Base-by-base conservation (phyloP, 2,113 vertebrate genomes). In the Cynocephalus volans region DNA sequence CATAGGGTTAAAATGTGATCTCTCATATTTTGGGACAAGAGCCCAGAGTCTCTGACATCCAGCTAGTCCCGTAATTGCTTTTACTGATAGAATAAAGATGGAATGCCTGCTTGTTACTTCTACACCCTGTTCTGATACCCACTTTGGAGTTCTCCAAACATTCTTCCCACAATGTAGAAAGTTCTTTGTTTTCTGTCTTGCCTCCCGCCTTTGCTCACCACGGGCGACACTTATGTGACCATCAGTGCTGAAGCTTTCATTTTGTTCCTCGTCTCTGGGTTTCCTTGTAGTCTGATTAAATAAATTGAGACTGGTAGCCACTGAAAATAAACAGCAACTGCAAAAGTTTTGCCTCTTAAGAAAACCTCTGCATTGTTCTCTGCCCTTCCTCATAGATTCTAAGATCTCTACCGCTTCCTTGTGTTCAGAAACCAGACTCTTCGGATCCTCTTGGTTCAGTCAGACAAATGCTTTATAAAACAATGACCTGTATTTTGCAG, bases 351-450 rank as follows among this genome's bases (percentile, higher is more conserved):
- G 60, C 23, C 77, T 77, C 62, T 93, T 82, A 80, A 67, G 54
- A 58, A 92, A 96, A 23, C 36, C 13, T 96, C 85, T 72, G 67
- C 1, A 0, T 86, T 73, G 60, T 80, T 92, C 41, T 60, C n/a
- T 60, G 28, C 14, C 33, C 58, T 90, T 81, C n/a, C 36, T 50
- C 67, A 15, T 56, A 67, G 91, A 92, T 96, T 92, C 81, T 95
- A 93, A 98, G 96, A 93, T 97, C 96, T 97, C 93, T 97, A 86
- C 80, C 9, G 8, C 83, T 92, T 97, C 97, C 98, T 98, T 95
- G 95, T 97, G 95, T 97, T 97, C 88, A 95, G 92, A 97, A 96
- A 82, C 48, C 48, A 70, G 64, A 73, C 77, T 75, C 87, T 84
- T 95, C 76, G 13, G 33, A 84, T 97, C 18, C 19, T 62, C 95